Base-by-base conservation (phyloP, 2,113 vertebrate species). In the Microtus montanus region DNA sequence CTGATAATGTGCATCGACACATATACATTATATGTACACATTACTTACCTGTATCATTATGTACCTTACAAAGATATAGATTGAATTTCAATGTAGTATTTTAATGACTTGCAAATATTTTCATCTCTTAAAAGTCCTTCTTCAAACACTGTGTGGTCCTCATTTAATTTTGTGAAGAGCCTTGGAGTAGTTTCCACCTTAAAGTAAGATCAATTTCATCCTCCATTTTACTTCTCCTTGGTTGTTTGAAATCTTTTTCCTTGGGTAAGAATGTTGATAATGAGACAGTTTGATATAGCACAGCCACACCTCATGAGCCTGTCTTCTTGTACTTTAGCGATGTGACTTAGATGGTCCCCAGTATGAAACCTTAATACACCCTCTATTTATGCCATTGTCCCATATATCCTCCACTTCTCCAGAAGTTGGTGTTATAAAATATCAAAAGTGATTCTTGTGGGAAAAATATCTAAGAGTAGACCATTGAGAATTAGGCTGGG, bases 321-420 rank as follows among this genome's bases (percentile, higher is more conserved):
- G 15, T 7, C 7, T 70, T 96, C 35, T 24, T 33, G 17, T 8
- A 44, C 5, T n/a, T 22, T 6, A 7, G 33, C 71, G 3, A 82
- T 73, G 5, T 87, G 38, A 77, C 28, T 90, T 49, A 49, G 26
- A n/a, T 22, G 3, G 19, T 2, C 4, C 63, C 15, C 22, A 41
- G 1, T 41, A 80, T 22, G 5, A 44, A 30, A 14, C 8, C 7
- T 74, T 85, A 64, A 2, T 12, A 28, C 20, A 10, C 2, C 5
- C 17, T 7, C 41, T 47, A 19, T 41, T 54, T 28, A 75, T 2
- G 1, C 9, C 14, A 90, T 85, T 80, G 6, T 54, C 75, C 35
- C 54, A 19, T 26, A 22, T 47, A 30, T 2, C 1, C 8, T 10
- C 1, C 14, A 10, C 38, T 5, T n/a, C 47, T 83, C n/a, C 2